Conservation (phyloP, 2,797 vertebrate species). For the Macropus fuliginosus region DNA sequence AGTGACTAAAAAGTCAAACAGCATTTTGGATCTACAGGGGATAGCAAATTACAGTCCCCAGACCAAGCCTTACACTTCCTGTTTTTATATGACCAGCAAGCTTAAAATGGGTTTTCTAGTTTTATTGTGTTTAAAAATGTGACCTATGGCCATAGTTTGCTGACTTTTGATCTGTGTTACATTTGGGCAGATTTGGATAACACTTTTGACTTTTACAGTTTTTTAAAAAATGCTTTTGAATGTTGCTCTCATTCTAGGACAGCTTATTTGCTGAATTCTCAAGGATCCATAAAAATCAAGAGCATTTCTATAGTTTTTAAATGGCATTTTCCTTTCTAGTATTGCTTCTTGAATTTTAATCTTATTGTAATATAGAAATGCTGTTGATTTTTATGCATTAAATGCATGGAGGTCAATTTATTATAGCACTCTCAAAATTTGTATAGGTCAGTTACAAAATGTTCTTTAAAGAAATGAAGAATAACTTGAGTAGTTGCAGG, state of each 20-base stretch:
- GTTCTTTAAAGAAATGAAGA: not conserved
- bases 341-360: not conserved
- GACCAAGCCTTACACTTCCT: too few species aligned
- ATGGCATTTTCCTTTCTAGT: not conserved
- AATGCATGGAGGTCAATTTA: not conserved
- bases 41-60: not conserved
- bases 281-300: not conserved
- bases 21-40: not conserved
- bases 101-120: not conserved
- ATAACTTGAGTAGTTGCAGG: not conserved
- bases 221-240: not conserved
- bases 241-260: not conserved
- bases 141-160: not conserved
- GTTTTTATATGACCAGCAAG: not conserved
- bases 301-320: not conserved
- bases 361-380: not conserved
- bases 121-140: not conserved
- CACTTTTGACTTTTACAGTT: not conserved
- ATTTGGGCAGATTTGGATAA: not conserved
- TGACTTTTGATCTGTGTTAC: not conserved
- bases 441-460: not conserved
- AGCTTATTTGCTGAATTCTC: not conserved
- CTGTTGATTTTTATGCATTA: not conserved
- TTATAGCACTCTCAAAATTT: not conserved
- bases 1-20: not conserved